phyloP scores from a whole-genome alignment of 2,113 vertebrate genomes.

The Tor tambroides region DNA sequence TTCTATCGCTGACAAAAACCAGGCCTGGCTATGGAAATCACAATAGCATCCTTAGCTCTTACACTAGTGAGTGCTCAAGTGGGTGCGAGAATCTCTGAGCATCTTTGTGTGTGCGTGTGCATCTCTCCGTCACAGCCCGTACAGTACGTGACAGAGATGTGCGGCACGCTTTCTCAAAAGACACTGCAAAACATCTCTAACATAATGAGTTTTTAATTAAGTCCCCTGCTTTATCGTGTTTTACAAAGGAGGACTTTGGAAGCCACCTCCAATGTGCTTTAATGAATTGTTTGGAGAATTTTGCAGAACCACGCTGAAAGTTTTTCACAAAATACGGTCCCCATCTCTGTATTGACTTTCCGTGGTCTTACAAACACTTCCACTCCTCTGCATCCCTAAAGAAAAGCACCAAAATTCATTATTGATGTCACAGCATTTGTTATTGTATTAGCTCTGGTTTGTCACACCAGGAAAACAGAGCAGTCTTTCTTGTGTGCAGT shows the following conservation, averaged over 20 bases:
- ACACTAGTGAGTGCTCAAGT: slow-evolving; percentile 30
- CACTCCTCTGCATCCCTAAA: neutral
- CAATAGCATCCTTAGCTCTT: slow-evolving; percentile 44
- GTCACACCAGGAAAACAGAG: slow-evolving; percentile 54
- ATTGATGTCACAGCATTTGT: slow-evolving; percentile 69
- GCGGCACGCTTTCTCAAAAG: slow-evolving; percentile 55
- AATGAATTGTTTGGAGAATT: slow-evolving; percentile 79
- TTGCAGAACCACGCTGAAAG: slow-evolving; percentile 65
- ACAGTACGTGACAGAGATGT: neutral
- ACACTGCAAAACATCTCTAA: slow-evolving; percentile 61
- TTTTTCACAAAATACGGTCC: slow-evolving; percentile 69
- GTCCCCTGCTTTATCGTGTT: slow-evolving; percentile 69
- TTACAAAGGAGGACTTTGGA: slow-evolving; percentile 61
- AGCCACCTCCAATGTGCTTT: slow-evolving; percentile 65
- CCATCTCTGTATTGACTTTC: slow-evolving; percentile 54
- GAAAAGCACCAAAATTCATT: slow-evolving; percentile 58
- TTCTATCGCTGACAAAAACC: neutral
- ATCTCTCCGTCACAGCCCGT: slow-evolving; percentile 13
- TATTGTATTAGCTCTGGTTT: slow-evolving; percentile 66
- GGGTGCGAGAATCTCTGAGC: slow-evolving; percentile 1
- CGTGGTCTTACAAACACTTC: neutral
- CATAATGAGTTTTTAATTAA: slow-evolving; percentile 80
- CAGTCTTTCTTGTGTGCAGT: slow-evolving; percentile 37
- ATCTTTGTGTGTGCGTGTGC: slow-evolving; percentile 43
- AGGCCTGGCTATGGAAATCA: neutral